These are phyloP conservation scores for Drosophila niveifrons DNA, from an alignment of 2,888 invertebrate genomes.

Conservation along the genomic window DNA sequence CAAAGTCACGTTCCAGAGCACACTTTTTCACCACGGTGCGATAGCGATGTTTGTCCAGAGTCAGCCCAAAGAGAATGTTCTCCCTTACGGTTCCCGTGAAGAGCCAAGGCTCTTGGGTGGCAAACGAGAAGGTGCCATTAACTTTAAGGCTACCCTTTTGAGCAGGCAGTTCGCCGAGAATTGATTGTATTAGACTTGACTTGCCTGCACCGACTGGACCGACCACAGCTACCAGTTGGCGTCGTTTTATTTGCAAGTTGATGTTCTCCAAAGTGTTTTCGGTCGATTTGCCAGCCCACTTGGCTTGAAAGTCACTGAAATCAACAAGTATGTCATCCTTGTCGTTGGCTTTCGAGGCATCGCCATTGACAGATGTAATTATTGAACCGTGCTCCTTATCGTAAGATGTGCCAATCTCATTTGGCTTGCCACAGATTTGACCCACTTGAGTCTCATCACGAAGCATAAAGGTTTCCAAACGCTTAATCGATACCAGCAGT, in stretches of 20 bases:
- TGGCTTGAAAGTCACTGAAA: constrained; percentile 88
- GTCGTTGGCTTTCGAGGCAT: constrained; percentile 4
- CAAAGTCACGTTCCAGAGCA: constrained; percentile 87
- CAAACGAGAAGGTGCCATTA: constrained; percentile 89
- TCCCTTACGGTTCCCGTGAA: constrained; percentile 89
- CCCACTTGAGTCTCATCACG: constrained; percentile 86
- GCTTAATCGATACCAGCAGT: constrained; percentile 87
- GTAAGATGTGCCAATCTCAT: constrained; percentile 19
- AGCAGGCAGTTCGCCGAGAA: constrained; percentile 86
- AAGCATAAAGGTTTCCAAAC: constrained; percentile 87
- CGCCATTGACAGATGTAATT: constrained; percentile 16
- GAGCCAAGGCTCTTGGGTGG: constrained; percentile 94
- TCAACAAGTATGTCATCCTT: constrained; percentile 84
- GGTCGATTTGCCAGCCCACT: constrained; percentile 88
- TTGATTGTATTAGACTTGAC: constrained; percentile 86
- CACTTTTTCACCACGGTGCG: constrained; percentile 86
- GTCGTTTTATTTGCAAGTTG: constrained; percentile 88
- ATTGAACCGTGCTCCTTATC: constrained; percentile 48
- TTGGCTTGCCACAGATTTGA: constrained; percentile 69
- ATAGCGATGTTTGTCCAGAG: constrained; percentile 87
- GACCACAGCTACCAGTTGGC: constrained; percentile 89
- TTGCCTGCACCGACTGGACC: constrained; percentile 91
- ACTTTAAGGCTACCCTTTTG: constrained; percentile 87
- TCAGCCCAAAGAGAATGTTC: constrained; percentile 88
- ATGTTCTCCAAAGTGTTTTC: constrained; percentile 89